Evolutionary conservation across 2,797 vertebrate genomes (phyloP).

Genomic region (Masticophis lateralis): DNA sequence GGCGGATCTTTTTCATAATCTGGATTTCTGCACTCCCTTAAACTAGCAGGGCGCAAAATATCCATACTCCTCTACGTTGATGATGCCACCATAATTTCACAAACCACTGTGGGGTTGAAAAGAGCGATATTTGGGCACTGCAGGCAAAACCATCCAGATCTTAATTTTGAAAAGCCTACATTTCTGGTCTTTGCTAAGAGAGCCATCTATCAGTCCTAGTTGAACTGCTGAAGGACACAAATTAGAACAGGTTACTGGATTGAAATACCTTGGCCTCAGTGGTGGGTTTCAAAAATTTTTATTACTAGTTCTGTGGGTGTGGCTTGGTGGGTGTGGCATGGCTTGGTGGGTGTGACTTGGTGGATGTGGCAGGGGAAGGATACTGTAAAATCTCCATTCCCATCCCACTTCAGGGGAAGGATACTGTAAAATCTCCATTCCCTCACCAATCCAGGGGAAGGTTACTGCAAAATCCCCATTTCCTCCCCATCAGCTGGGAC

Average conservation of each 20-base stretch:
- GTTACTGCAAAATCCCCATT: too few species aligned
- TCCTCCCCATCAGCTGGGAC: too few species aligned
- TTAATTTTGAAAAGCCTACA: background rate
- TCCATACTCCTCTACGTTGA: background rate
- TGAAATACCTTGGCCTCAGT: background rate
- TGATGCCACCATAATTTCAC: background rate
- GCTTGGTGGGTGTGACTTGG: too few species aligned
- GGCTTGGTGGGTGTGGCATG: too few species aligned
- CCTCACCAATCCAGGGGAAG: too few species aligned
- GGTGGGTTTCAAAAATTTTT: too few species aligned
- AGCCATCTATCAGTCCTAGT: background rate
- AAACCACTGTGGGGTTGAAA: background rate
- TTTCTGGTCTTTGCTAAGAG: background rate
- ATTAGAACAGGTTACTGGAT: background rate
- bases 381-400: too few species aligned
- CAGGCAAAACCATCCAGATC: background rate
- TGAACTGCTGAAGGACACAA: background rate
- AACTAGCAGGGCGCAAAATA: background rate
- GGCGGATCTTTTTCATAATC: background rate
- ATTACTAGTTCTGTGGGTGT: too few species aligned
- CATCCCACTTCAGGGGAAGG: too few species aligned
- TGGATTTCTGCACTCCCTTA: background rate
- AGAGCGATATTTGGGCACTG: background rate
- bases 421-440: too few species aligned
- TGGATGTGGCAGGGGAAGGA: too few species aligned